phyloP scores from a whole-genome alignment of 2,797 vertebrate species.

The Paratrypauchen microcephalus region DNA sequence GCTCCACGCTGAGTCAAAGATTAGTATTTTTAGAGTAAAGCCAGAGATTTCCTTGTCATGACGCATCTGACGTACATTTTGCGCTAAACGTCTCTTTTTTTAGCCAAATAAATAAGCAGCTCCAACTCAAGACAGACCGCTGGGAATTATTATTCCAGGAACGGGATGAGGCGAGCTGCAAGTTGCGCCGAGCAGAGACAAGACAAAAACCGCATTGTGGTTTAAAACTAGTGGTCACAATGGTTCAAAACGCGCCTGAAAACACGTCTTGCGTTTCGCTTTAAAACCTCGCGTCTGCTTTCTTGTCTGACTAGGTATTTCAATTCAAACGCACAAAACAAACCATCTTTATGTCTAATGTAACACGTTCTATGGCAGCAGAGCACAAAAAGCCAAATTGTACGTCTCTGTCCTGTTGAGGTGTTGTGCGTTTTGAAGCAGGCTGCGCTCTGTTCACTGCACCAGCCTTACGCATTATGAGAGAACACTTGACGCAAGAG shows the following conservation, averaged over 20 bases:
- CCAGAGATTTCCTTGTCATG: slow-evolving; percentile 17
- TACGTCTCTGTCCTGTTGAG: background rate
- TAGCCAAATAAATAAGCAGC: background rate
- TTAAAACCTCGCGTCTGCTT: background rate
- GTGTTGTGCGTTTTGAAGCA: slow-evolving; percentile 35
- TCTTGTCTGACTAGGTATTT: background rate
- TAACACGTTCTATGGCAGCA: background rate
- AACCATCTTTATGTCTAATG: background rate
- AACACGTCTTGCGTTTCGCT: background rate
- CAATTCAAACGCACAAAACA: background rate
- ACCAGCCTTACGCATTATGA: slow-evolving; percentile 45
- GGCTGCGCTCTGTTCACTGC: slow-evolving; percentile 54
- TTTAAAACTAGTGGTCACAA: slow-evolving; percentile 1
- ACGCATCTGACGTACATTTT: slow-evolving; percentile 11
- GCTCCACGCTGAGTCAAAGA: slow-evolving; percentile 13
- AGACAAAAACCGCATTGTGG: slow-evolving; percentile 32
- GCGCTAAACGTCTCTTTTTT: background rate
- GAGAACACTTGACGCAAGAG: slow-evolving; percentile 28
- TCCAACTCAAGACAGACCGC: background rate
- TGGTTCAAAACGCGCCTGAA: background rate
- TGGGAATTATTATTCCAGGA: slow-evolving; percentile 31
- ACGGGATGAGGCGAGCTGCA: slow-evolving; percentile 51
- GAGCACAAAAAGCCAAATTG: background rate
- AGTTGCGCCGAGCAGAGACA: slow-evolving; percentile 52
- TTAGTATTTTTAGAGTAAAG: slow-evolving; percentile 19